A percentile compares a stretch with the other conserved stretches of the same genome.
Conservation (phyloP, 2,888 invertebrate species). For the Microdon myrmicae region DNA sequence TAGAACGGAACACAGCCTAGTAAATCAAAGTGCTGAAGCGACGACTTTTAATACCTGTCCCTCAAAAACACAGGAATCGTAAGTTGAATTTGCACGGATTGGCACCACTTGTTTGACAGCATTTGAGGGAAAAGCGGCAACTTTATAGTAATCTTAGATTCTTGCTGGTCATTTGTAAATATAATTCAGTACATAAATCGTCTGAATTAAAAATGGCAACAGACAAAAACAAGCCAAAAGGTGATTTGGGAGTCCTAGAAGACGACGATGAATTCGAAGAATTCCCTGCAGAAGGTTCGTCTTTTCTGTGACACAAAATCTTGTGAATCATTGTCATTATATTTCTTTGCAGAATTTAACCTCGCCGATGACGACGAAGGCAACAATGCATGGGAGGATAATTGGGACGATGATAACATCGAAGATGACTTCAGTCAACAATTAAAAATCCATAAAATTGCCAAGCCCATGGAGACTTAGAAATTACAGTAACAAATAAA, state of each 20-base stretch:
- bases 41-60: too few relatives aligned
- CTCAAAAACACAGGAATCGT: too few relatives aligned
- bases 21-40: too few relatives aligned
- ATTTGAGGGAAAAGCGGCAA: too few relatives aligned
- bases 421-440: conserved; percentile 98
- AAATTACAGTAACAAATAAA: too few relatives aligned
- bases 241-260: conserved; percentile 92
- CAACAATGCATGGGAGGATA: conserved; percentile 99
- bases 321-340: conserved; percentile 30
- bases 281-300: conserved; percentile 94
- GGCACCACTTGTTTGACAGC: too few relatives aligned
- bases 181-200: too few relatives aligned
- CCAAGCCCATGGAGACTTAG: conserved; percentile 63
- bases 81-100: too few relatives aligned
- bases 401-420: conserved; percentile 99
- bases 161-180: too few relatives aligned
- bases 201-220: conserved; percentile 4
- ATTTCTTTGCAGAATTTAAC: conserved; percentile 75
- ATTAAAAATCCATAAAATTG: conserved; percentile 73
- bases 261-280: conserved; percentile 99
- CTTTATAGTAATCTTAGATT: too few relatives aligned
- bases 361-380: conserved; percentile 90
- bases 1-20: too few relatives aligned
- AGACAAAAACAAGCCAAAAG: conserved; percentile 75
- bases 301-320: conserved; percentile 53